Evolutionary conservation across 2,113 vertebrate genomes (phyloP).

Genomic region (Rattus norvegicus): DNA sequence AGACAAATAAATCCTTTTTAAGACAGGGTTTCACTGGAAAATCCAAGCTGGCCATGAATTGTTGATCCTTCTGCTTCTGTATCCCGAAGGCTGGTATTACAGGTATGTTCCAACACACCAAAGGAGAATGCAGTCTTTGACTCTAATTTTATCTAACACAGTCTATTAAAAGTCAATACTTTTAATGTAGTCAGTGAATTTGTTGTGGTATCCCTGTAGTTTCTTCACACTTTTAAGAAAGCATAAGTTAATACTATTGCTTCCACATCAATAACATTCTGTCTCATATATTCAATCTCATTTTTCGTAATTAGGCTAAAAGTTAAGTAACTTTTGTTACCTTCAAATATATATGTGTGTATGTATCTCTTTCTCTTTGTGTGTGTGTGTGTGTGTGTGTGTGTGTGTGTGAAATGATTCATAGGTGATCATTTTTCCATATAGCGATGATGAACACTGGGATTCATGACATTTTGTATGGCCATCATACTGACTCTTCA

Average conservation of each 20-base stretch:
- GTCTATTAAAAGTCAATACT: conserved; percentile 35
- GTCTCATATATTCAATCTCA: neutral
- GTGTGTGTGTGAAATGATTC: neutral
- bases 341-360: neutral
- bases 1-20: neutral
- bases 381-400: neutral
- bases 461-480: neutral
- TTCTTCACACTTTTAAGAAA: conserved; percentile 1
- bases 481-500: neutral
- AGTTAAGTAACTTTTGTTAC: conserved; percentile 45
- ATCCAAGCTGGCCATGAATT: neutral
- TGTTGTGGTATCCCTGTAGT: neutral
- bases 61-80: too few species aligned
- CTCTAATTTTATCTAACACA: neutral
- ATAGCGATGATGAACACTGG: neutral
- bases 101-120: neutral
- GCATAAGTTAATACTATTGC: neutral
- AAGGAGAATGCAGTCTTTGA: neutral
- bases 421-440: neutral
- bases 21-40: neutral
- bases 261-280: conserved; percentile 16
- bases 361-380: neutral
- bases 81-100: too few species aligned
- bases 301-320: conserved; percentile 15
- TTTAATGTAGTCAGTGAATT: neutral